These are phyloP conservation scores for Erebia palarica DNA, from an alignment of 2,888 invertebrate species.

Conservation along the genomic window DNA sequence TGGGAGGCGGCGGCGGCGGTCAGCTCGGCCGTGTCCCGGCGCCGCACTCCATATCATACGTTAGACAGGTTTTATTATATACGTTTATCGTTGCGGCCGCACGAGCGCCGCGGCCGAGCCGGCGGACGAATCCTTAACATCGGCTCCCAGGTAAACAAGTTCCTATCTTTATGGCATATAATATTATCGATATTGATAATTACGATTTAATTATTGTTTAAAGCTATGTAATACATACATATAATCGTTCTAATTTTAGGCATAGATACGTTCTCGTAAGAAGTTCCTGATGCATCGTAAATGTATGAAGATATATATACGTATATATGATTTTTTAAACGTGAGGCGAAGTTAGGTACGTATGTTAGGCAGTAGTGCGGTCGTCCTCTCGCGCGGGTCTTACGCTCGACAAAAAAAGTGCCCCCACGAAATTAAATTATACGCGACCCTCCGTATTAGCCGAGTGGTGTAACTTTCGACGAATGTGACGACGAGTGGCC, in stretches of 20 bases:
- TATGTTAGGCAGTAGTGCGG: constrained; percentile 82
- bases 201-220: constrained; percentile 84
- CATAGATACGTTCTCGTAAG: constrained; percentile 83
- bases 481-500: constrained; percentile 36
- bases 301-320: constrained; percentile 83
- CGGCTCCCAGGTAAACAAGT: constrained; percentile 83
- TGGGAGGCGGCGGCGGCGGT: constrained; percentile 78
- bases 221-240: constrained; percentile 84
- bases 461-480: constrained; percentile 36
- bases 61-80: constrained; percentile 82
- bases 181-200: constrained; percentile 84
- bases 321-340: constrained; percentile 82
- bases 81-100: constrained; percentile 77
- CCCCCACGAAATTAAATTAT: constrained; percentile 39
- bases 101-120: constrained; percentile 70
- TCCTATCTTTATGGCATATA: constrained; percentile 84
- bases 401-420: constrained; percentile 41
- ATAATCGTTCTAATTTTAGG: constrained; percentile 83
- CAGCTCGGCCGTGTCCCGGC: constrained; percentile 63
- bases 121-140: constrained; percentile 73
- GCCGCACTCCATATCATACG: constrained; percentile 80
- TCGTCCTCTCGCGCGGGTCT: constrained; percentile 73
- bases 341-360: constrained; percentile 80
- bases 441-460: constrained; percentile 42
- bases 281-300: constrained; percentile 83